Percentiles rank a stretch among this genome's conserved stretches.
These are phyloP conservation scores for Tenrec ecaudatus DNA, from an alignment of 2,113 vertebrate genomes.

Conservation along the genomic window DNA sequence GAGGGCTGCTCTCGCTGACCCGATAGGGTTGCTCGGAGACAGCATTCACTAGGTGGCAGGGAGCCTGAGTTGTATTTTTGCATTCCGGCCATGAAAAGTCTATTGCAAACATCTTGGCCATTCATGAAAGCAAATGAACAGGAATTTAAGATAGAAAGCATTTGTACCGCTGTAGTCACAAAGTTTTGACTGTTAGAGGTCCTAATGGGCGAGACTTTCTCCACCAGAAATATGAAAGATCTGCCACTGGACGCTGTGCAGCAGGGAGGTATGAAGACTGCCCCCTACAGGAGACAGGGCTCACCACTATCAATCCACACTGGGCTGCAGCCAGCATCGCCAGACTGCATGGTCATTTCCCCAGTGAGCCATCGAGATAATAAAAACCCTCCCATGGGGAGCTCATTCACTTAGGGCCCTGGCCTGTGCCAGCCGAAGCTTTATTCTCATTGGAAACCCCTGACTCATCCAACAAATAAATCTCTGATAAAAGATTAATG, in stretches of 20 bases:
- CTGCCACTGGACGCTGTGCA: background rate
- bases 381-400: conserved; percentile 46
- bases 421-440: conserved; percentile 35
- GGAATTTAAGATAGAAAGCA: background rate
- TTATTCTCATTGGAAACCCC: conserved; percentile 68
- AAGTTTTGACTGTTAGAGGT: background rate
- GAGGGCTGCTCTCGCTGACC: no score
- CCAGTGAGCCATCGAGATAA: conserved; percentile 57
- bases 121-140: background rate
- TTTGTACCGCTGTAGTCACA: background rate
- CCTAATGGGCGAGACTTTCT: background rate
- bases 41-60: no score
- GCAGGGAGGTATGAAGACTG: background rate
- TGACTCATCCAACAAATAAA: conserved; percentile 70
- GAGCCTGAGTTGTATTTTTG: no score
- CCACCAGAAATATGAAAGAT: background rate
- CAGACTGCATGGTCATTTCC: conserved; percentile 25
- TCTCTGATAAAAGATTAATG: conserved; percentile 73
- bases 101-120: background rate
- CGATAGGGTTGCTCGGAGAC: no score
- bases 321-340: background rate
- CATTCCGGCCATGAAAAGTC: background rate
- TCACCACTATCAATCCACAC: background rate
- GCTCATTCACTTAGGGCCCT: background rate
- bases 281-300: background rate